phyloP scores from a whole-genome alignment of 2,113 vertebrate genomes.

The Balaenoptera acutorostrata region DNA sequence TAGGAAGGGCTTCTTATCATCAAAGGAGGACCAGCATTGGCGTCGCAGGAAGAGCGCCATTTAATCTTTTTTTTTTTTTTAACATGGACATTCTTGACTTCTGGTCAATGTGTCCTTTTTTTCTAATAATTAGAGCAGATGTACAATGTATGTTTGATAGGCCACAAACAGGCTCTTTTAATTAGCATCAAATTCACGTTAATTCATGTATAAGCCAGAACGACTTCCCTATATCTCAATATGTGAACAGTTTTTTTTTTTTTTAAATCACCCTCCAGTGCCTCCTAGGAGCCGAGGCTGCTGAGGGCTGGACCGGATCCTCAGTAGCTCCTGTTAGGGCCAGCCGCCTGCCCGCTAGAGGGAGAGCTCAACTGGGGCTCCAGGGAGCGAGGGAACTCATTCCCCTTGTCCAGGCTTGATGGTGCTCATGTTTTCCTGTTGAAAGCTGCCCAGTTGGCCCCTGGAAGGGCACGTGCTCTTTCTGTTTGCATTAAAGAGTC shows the following conservation, averaged over 20 bases:
- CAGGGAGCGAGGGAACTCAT: background rate
- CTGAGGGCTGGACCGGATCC: background rate
- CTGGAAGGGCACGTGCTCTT: background rate
- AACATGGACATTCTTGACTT: accelerated
- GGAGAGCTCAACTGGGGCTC: background rate
- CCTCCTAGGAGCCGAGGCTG: background rate
- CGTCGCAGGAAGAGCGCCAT: background rate
- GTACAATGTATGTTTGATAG: background rate
- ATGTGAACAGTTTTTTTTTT: background rate
- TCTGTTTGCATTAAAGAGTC: background rate
- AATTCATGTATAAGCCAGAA: background rate
- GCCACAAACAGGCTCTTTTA: background rate
- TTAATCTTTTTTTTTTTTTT: accelerated
- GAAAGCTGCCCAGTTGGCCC: background rate
- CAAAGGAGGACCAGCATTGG: accelerated
- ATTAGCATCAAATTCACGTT: background rate
- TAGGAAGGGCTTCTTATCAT: accelerated
- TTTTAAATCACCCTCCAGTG: background rate
- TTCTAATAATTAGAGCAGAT: background rate
- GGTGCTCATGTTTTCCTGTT: background rate
- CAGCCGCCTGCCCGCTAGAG: background rate
- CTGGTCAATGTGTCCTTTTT: background rate
- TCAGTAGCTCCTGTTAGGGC: background rate
- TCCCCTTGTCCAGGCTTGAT: background rate
- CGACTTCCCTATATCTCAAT: background rate